A percentile compares a stretch with the other conserved stretches of the same genome.
phyloP scores from a whole-genome alignment of 1,140 invertebrate species.

The Ctenoplectra terminalis region DNA sequence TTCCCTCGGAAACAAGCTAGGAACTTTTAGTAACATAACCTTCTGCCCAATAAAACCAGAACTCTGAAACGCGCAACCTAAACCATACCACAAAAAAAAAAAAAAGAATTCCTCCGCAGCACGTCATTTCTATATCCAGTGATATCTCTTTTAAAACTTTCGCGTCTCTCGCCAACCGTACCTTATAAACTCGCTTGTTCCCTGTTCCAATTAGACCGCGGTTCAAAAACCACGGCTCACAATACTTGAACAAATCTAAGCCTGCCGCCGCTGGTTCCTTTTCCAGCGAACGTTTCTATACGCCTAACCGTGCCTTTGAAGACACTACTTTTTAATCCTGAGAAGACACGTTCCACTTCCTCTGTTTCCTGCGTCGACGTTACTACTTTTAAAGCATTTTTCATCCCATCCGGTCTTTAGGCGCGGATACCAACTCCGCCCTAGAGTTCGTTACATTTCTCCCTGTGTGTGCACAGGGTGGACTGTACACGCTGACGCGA shows the following conservation, averaged over 20 bases:
- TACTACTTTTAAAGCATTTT: slow-evolving; percentile 24
- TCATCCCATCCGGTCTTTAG: slow-evolving; percentile 1
- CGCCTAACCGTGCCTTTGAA: neutral
- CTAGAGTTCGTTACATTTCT: neutral
- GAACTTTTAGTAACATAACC: no score
- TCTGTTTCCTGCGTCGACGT: slow-evolving; percentile 2
- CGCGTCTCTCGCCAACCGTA: neutral
- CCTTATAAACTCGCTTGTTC: neutral
- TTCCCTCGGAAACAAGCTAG: neutral
- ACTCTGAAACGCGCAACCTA: neutral
- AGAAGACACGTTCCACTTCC: slow-evolving; percentile 15
- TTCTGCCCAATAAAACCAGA: neutral
- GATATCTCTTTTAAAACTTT: no score
- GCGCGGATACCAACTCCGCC: neutral
- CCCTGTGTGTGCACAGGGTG: neutral
- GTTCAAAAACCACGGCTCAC: neutral
- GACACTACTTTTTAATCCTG: slow-evolving; percentile 1
- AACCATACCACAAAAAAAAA: no score
- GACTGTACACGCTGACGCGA: neutral
- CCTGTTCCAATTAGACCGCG: slow-evolving; percentile 10
- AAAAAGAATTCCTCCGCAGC: neutral
- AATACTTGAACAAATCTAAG: neutral
- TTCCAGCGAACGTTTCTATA: neutral
- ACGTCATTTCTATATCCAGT: neutral
- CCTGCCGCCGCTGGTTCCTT: neutral